phyloP scores from a whole-genome alignment of 2,113 vertebrate genomes.

The Hoplias malabaricus region DNA sequence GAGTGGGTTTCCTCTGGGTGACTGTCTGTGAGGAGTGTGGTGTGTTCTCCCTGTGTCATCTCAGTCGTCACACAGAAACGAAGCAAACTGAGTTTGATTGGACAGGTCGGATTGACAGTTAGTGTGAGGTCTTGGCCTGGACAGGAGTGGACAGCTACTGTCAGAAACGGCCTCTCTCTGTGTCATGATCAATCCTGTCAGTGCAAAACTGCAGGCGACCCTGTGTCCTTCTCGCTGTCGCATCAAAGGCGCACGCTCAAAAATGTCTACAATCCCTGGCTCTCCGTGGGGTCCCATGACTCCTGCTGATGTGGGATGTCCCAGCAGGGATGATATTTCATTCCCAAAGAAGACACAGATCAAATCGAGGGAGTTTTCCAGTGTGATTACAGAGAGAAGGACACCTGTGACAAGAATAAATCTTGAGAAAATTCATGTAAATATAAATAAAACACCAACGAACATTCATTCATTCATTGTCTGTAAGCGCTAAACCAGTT shows the following conservation, averaged over 20 bases:
- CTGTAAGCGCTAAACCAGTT: no score
- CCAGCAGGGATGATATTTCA: neutral
- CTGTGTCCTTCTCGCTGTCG: neutral
- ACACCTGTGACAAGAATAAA: neutral
- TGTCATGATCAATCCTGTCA: constrained; percentile 44
- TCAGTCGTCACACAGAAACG: neutral
- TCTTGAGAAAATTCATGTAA: neutral
- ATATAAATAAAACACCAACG: neutral
- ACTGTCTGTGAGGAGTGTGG: no score
- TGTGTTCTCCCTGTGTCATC: neutral
- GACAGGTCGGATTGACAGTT: constrained; percentile 32
- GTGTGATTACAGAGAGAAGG: neutral
- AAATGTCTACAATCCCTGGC: constrained; percentile 9
- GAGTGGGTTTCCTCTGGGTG: no score
- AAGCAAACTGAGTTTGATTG: neutral
- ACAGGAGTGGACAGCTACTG: constrained; percentile 1
- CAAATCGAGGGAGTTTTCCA: neutral
- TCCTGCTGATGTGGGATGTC: neutral
- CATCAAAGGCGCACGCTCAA: constrained; percentile 16
- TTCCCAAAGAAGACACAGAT: neutral
- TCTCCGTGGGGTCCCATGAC: neutral
- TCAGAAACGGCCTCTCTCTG: neutral
- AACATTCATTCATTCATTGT: no score
- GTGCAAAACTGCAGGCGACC: constrained; percentile 19
- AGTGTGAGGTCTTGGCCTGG: neutral